Percentiles rank a stretch among this genome's conserved stretches.
Conservation (phyloP, 2,113 vertebrate genomes). For the Progne subis region DNA sequence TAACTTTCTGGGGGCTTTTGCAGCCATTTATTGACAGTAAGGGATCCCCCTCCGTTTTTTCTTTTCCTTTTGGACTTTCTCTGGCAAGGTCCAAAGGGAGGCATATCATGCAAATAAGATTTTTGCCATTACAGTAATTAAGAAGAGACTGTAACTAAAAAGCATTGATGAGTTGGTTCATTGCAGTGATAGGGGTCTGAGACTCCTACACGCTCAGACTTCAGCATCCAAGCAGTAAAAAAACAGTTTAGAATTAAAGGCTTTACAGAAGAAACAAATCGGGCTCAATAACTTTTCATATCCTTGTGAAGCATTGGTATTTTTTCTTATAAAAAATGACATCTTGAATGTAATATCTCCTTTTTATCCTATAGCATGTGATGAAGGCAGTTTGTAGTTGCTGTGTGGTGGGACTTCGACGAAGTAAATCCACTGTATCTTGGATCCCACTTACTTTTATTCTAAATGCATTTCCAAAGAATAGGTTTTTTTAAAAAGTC, state of each 20-base stretch:
- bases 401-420: background rate
- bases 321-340: background rate
- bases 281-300: background rate
- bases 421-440: background rate
- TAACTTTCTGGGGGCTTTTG: background rate
- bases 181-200: background rate
- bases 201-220: background rate
- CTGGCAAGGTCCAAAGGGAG: background rate
- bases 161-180: background rate
- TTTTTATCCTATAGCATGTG: background rate
- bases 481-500: background rate
- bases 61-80: background rate
- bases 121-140: background rate
- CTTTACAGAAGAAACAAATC: background rate
- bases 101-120: background rate
- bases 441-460: background rate
- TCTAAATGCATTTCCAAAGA: conserved; percentile 13
- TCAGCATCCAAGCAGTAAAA: background rate
- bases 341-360: background rate
- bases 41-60: rapidly evolving
- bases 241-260: background rate
- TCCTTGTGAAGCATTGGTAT: background rate
- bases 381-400: background rate
- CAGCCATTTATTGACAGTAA: background rate
- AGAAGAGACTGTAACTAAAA: background rate